Evolutionary conservation across 2,113 vertebrate genomes (phyloP).

Genomic region (Pterocles burchelli): DNA sequence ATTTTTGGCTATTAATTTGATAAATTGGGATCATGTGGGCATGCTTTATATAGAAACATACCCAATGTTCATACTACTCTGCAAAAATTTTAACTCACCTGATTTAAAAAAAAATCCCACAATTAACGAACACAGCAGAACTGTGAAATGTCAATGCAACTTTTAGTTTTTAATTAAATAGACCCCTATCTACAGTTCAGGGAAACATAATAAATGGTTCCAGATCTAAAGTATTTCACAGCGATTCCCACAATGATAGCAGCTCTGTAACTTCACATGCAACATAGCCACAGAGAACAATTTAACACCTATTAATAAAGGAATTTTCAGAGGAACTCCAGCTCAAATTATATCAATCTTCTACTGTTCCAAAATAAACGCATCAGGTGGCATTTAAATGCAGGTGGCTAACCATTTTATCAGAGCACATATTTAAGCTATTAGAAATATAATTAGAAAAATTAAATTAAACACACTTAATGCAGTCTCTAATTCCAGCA

Average conservation of each 20-base stretch:
- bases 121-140: background rate
- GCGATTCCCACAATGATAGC: background rate
- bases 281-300: constrained; percentile 52
- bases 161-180: constrained; percentile 21
- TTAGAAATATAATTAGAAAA: constrained; percentile 84
- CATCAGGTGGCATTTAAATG: constrained; percentile 82
- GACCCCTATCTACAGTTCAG: background rate
- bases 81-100: constrained; percentile 6
- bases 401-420: constrained; percentile 79
- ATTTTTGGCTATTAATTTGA: background rate
- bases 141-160: background rate
- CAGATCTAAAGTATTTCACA: background rate
- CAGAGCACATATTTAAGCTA: constrained; percentile 76
- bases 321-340: constrained; percentile 64
- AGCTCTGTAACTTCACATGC: background rate
- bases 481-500: constrained; percentile 64
- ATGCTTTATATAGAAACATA: background rate
- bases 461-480: constrained; percentile 80
- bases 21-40: background rate
- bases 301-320: constrained; percentile 69
- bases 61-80: background rate
- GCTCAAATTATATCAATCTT: constrained; percentile 76
- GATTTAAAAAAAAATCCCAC: background rate
- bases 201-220: background rate
- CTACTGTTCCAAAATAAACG: constrained; percentile 78